These are phyloP conservation scores for Trichonephila clavata DNA, from an alignment of 1,140 invertebrate species.

Conservation along the genomic window DNA sequence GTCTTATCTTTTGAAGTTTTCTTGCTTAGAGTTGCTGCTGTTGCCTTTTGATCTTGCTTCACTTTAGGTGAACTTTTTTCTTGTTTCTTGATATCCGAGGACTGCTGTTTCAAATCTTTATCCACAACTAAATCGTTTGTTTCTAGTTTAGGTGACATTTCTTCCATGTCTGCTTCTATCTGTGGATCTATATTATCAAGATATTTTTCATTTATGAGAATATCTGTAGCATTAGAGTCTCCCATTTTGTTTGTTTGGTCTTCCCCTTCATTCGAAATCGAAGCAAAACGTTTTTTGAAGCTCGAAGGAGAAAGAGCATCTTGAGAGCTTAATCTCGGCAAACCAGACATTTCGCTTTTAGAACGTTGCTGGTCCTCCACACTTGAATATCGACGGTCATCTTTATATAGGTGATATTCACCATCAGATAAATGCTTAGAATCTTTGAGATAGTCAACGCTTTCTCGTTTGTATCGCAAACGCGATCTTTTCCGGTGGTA, in stretches of 20 bases:
- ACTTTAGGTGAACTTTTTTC: background rate
- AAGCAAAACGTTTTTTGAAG: background rate
- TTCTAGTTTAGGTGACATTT: background rate
- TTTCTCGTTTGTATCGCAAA: background rate
- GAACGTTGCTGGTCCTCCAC: constrained; percentile 35
- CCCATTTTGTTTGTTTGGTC: background rate
- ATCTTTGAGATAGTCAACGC: background rate
- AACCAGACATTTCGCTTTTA: constrained; percentile 65
- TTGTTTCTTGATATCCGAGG: background rate
- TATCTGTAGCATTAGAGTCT: background rate
- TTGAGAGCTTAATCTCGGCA: background rate
- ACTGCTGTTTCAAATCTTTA: background rate
- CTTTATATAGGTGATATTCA: constrained; percentile 28
- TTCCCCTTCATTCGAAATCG: background rate
- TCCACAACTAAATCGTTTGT: background rate
- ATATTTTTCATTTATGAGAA: background rate
- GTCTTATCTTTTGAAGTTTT: background rate
- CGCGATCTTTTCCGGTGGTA: constrained; percentile 59
- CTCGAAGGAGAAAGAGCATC: background rate
- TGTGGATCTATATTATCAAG: background rate
- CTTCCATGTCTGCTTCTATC: no score
- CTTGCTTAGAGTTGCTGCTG: background rate
- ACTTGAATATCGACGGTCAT: constrained; percentile 11
- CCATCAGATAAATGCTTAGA: constrained; percentile 36
- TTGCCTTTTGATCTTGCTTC: background rate